Percentiles rank a stretch among this genome's conserved stretches.
Evolutionary conservation across 2,888 invertebrate species (phyloP).

Genomic region (Hyposoter didymator): DNA sequence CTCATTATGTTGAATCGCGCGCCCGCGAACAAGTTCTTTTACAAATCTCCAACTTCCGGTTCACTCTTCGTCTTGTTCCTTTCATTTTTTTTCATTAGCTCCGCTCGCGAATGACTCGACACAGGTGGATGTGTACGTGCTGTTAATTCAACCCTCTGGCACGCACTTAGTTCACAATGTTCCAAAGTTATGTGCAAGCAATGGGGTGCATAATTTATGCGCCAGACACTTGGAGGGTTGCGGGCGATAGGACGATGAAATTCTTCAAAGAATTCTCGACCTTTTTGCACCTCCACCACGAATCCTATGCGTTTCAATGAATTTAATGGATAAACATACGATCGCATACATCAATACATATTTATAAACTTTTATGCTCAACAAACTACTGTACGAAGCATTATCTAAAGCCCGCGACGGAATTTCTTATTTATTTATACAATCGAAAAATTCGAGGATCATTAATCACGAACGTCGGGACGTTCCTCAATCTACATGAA

Average conservation of each 20-base stretch:
- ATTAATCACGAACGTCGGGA: constrained; percentile 78
- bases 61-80: constrained; percentile 26
- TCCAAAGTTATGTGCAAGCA: constrained; percentile 49
- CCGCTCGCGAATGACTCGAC: constrained; percentile 45
- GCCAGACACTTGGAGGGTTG: constrained; percentile 53
- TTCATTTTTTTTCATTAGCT: constrained; percentile 16
- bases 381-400: constrained; percentile 22
- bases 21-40: constrained; percentile 65
- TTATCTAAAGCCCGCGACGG: neutral
- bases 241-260: constrained; percentile 40
- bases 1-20: constrained; percentile 72
- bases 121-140: constrained; percentile 48
- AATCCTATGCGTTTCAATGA: neutral
- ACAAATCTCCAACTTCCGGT: constrained; percentile 71
- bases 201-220: constrained; percentile 63
- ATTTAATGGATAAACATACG: neutral
- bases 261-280: constrained; percentile 57
- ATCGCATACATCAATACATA: neutral
- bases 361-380: constrained; percentile 22
- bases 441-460: constrained; percentile 66
- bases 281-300: constrained; percentile 18
- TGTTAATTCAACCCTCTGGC: constrained; percentile 61
- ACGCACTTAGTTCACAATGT: constrained; percentile 63
- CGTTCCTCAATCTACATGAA: constrained; percentile 46
- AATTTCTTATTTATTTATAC: constrained; percentile 48